Evolutionary conservation across 2,888 invertebrate genomes (phyloP).

Genomic region (Xestia rhomboidea): DNA sequence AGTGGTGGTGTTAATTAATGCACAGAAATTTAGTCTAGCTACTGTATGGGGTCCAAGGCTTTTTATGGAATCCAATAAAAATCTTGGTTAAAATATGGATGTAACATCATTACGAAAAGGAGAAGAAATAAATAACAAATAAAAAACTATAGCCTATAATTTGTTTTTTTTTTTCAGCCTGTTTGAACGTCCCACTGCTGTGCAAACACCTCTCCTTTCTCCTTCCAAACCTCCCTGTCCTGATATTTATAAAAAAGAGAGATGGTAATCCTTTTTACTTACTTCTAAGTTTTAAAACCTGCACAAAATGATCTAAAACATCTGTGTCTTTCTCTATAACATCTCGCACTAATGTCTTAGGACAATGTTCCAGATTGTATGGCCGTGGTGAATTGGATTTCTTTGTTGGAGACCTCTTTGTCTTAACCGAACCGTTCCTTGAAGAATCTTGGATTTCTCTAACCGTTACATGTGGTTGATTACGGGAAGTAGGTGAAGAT

Average conservation of each 20-base stretch:
- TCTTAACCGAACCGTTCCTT: conserved; percentile 54
- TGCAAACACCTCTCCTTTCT: too few relatives aligned
- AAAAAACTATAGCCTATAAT: not conserved
- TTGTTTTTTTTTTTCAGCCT: too few relatives aligned
- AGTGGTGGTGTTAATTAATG: too few relatives aligned
- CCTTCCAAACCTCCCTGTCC: too few relatives aligned
- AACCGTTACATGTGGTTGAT: conserved; percentile 61
- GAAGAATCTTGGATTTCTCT: conserved; percentile 68
- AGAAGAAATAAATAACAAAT: not conserved
- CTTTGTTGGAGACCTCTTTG: conserved; percentile 68
- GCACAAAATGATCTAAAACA: conserved; percentile 67
- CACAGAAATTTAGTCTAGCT: too few relatives aligned
- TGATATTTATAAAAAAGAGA: not conserved
- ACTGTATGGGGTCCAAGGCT: not conserved
- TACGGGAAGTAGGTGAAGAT: conserved; percentile 65
- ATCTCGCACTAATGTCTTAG: conserved; percentile 79
- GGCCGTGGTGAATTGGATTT: conserved; percentile 63
- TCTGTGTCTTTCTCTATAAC: conserved; percentile 47
- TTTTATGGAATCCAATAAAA: too few relatives aligned
- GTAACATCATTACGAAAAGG: too few relatives aligned
- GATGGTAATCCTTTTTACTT: conserved; percentile 62
- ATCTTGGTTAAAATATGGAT: too few relatives aligned
- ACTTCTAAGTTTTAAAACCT: conserved; percentile 78
- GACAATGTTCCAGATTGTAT: conserved; percentile 76
- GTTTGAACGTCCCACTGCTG: too few relatives aligned